Conservation (phyloP, 2,113 vertebrate genomes). For the Oryzias celebensis region DNA sequence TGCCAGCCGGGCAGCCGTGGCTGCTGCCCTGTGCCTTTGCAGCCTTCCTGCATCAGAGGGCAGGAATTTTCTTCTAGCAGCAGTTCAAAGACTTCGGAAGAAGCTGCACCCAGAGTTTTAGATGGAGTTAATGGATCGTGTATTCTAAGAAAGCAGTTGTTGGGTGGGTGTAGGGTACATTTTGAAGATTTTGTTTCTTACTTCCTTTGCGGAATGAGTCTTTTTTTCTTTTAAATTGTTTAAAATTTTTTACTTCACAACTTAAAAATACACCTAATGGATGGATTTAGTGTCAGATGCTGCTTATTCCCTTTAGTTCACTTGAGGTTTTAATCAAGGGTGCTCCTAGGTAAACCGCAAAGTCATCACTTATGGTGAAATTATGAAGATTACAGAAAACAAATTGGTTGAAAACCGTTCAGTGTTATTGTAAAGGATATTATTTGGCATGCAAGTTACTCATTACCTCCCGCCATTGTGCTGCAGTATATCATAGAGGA, state of each 20-base stretch:
- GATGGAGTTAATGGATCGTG: slow-evolving; percentile 63
- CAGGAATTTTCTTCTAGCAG: slow-evolving; percentile 28
- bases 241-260: too few species aligned
- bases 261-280: too few species aligned
- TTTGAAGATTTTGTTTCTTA: slow-evolving; percentile 53
- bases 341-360: too few species aligned
- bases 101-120: slow-evolving; percentile 56
- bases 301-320: too few species aligned
- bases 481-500: slow-evolving; percentile 13
- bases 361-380: too few species aligned
- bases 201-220: slow-evolving; percentile 38
- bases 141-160: slow-evolving; percentile 66
- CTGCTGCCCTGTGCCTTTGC: slow-evolving; percentile 27
- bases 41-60: slow-evolving; percentile 24
- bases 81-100: slow-evolving; percentile 50
- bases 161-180: slow-evolving; percentile 41
- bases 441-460: slow-evolving; percentile 15
- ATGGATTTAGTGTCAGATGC: too few species aligned
- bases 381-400: not conserved
- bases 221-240: slow-evolving; percentile 15
- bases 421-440: not conserved
- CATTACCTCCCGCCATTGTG: slow-evolving; percentile 8
- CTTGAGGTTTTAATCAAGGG: too few species aligned
- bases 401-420: not conserved
- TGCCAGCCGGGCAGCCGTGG: slow-evolving; percentile 23